These are phyloP conservation scores for Tachycineta bicolor DNA, from an alignment of 2,113 vertebrate genomes.

Conservation along the genomic window DNA sequence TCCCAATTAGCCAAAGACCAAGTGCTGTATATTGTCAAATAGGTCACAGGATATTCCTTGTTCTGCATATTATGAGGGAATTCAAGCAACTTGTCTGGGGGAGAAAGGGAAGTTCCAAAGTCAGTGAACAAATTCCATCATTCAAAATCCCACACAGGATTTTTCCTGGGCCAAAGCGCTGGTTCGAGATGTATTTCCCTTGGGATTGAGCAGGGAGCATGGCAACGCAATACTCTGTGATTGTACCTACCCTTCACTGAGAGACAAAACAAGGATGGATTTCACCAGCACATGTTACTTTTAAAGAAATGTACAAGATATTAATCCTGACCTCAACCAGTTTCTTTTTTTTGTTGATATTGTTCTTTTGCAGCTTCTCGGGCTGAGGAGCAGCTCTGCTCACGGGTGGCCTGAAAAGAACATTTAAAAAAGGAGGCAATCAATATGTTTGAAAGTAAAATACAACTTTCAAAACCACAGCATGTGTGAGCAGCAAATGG, in stretches of 20 bases:
- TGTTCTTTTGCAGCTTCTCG: slow-evolving; percentile 93
- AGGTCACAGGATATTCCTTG: not conserved
- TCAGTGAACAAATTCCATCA: not conserved
- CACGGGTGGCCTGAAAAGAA: slow-evolving; percentile 85
- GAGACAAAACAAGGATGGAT: not conserved
- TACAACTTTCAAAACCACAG: not conserved
- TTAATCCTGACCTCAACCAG: slow-evolving; percentile 85
- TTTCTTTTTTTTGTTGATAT: slow-evolving; percentile 92
- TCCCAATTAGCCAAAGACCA: not conserved
- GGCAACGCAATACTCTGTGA: not conserved
- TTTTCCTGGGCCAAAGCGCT: not conserved
- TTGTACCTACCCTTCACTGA: not conserved
- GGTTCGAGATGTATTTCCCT: not conserved
- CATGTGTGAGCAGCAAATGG: not conserved
- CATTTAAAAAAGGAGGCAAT: not conserved
- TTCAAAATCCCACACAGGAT: accelerated
- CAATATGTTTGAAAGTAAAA: not conserved
- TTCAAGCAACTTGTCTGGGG: not conserved
- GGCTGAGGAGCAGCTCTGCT: slow-evolving; percentile 93
- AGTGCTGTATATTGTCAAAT: not conserved
- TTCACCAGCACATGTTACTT: not conserved
- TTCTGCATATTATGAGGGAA: not conserved
- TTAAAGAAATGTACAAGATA: not conserved
- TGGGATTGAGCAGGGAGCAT: not conserved
- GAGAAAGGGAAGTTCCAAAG: not conserved